Evolutionary conservation across 2,888 invertebrate species (phyloP), one percentile per base, ranked within the genome.

Genomic region (Caenorhabditis plicata): DNA sequence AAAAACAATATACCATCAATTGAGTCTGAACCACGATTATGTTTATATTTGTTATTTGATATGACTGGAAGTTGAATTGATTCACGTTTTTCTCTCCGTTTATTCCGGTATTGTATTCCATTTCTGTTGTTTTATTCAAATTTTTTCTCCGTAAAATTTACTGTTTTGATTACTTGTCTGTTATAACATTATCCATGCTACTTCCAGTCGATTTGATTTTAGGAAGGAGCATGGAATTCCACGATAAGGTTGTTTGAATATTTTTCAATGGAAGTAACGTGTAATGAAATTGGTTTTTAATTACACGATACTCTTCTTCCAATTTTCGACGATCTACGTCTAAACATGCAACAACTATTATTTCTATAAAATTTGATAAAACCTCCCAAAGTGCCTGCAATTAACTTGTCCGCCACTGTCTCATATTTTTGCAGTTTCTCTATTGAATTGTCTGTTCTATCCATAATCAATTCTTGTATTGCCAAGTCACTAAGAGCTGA

Each of bases 231-330:
- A 74, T 64, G 7, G 74, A 58, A 50, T 78, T 78, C 78, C 78
- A 78, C 1, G 78, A 78, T 1, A 68, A 64, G 0, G 71, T 56
- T 19, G 65, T 53, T 46, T 74, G 69, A 33, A 71, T 64, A 36
- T 71, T 65, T 60, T 74, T 74, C 48, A 78, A 63, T 3, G 78
- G 75, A 15, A 78, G 63, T 46, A 78, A 61, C 47, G 76, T 75
- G 51, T 75, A 76, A 55, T 78, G 77, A 41, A 79, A 71, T 42
- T 79, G 79, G 39, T 70, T 79, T 54, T 73, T 75, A 35, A 79
- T 57, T 7, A 79, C 51, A 9, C 74, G 64, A 54, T 79, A 79
- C 39, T 79, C 79, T 26, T 74, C 64, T 36, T 76, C 70, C 1
- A 79, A 64, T 35, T 70, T 54, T 19, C 65, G 65, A 4, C 77